Percentiles rank a stretch among this genome's conserved stretches.
Conservation (phyloP, 1,140 invertebrate species). For the Drosophila obscura region DNA sequence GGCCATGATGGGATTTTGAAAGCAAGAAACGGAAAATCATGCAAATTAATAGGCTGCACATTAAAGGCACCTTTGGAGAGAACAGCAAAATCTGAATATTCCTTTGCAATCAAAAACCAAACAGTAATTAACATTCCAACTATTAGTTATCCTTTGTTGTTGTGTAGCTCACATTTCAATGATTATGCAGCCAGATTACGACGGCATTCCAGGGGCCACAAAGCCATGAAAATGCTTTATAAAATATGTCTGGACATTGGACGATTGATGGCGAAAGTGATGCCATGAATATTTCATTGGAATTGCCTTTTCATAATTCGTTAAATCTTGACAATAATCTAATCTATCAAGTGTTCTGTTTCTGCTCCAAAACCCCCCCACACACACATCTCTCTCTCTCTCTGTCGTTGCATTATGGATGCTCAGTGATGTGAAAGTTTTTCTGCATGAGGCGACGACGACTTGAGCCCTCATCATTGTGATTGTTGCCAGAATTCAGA, state of each 20-base stretch:
- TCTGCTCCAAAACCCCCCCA: neutral
- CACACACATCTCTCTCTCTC: neutral
- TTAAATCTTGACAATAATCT: conserved; percentile 45
- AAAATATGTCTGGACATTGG: conserved; percentile 15
- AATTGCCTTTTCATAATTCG: conserved; percentile 51
- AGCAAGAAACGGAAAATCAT: too few relatives aligned
- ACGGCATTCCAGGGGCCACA: too few relatives aligned
- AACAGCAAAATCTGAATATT: too few relatives aligned
- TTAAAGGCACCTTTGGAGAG: too few relatives aligned
- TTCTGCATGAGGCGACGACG: conserved; percentile 9
- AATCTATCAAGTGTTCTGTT: too few relatives aligned
- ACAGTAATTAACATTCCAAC: too few relatives aligned
- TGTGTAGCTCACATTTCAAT: conserved; percentile 20
- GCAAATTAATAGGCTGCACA: too few relatives aligned
- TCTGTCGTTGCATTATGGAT: conserved; percentile 27
- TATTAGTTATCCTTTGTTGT: too few relatives aligned
- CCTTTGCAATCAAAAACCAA: too few relatives aligned
- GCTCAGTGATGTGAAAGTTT: conserved; percentile 38
- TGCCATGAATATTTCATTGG: conserved; percentile 44
- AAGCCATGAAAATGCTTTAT: conserved; percentile 7
- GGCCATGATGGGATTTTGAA: too few relatives aligned
- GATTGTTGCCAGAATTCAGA: too few relatives aligned
- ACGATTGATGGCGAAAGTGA: conserved; percentile 3
- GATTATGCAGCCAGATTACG: conserved; percentile 5
- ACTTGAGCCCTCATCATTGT: conserved; percentile 10